Conservation (phyloP, 2,113 vertebrate genomes). For the Poeciliopsis occidentalis region DNA sequence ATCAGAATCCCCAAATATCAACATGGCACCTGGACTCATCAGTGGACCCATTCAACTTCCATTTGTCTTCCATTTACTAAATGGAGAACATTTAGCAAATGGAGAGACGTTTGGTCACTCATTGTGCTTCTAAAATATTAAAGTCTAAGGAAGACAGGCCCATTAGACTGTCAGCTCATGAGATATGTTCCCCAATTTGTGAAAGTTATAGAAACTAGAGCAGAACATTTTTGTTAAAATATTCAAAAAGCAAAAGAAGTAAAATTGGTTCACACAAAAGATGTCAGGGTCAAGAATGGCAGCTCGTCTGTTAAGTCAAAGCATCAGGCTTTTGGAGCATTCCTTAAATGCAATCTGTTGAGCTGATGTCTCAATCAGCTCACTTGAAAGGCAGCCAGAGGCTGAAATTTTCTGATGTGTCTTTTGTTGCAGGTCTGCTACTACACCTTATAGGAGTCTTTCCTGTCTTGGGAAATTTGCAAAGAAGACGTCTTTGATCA, state of each 20-base stretch:
- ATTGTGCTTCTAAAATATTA: slow-evolving; percentile 20
- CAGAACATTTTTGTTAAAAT: background rate
- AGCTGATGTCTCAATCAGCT: slow-evolving; percentile 49
- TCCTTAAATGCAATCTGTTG: slow-evolving; percentile 1
- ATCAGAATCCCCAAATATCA: slow-evolving; percentile 3
- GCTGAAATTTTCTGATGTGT: slow-evolving; percentile 31
- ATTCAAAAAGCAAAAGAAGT: slow-evolving; percentile 6
- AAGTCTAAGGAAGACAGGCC: slow-evolving; percentile 21
- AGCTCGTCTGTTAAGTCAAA: slow-evolving; percentile 6
- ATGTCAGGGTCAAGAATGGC: slow-evolving; percentile 18
- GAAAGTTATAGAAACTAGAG: background rate
- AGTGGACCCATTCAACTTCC: slow-evolving; percentile 15
- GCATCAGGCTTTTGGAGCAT: slow-evolving; percentile 7
- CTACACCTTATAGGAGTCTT: slow-evolving; percentile 31
- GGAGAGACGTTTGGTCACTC: slow-evolving; percentile 7
- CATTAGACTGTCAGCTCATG: slow-evolving; percentile 37
- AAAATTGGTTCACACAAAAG: slow-evolving; percentile 14
- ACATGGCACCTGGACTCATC: background rate
- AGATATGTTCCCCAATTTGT: slow-evolving; percentile 35
- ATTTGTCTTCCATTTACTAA: slow-evolving; percentile 37
- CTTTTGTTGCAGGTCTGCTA: slow-evolving; percentile 51
- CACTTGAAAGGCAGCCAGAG: slow-evolving; percentile 31
- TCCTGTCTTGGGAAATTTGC: slow-evolving; percentile 57
- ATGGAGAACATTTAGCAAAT: too few species aligned
- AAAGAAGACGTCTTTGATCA: slow-evolving; percentile 58